These are phyloP conservation scores for Caenorhabditis becei DNA, from an alignment of 2,888 invertebrate species.

Conservation along the genomic window DNA sequence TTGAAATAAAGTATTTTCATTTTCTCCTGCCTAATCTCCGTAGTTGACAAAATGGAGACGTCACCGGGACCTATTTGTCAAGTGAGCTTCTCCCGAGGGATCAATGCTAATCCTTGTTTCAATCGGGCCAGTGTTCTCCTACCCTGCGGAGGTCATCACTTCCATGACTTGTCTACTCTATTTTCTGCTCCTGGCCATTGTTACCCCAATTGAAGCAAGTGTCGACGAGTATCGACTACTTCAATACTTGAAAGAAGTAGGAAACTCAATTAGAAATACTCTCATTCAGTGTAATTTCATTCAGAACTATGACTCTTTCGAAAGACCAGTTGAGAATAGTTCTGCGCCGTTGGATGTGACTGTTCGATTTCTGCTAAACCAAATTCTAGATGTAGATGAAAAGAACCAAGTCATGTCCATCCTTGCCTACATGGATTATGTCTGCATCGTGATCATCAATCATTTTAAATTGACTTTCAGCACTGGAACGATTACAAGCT, in stretches of 20 bases:
- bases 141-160: neutral
- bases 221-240: slow-evolving; percentile 71
- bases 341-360: slow-evolving; percentile 68
- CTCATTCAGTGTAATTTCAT: slow-evolving; percentile 5
- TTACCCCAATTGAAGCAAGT: slow-evolving; percentile 35
- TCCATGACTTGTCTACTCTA: slow-evolving; percentile 1
- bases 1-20: neutral
- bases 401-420: slow-evolving; percentile 74
- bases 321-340: slow-evolving; percentile 69
- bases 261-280: neutral
- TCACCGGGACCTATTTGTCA: slow-evolving; percentile 16
- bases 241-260: slow-evolving; percentile 72
- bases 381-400: slow-evolving; percentile 73
- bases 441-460: slow-evolving; percentile 5
- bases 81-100: slow-evolving; percentile 17
- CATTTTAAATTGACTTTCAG: slow-evolving; percentile 40
- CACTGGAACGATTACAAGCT: slow-evolving; percentile 74
- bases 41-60: neutral
- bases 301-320: slow-evolving; percentile 74
- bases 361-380: slow-evolving; percentile 72
- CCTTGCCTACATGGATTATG: slow-evolving; percentile 73
- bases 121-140: neutral
- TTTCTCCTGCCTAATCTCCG: too few relatives aligned
- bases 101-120: slow-evolving; percentile 14
- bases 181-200: slow-evolving; percentile 1